Evolutionary conservation across 2,888 invertebrate genomes (phyloP).

Genomic region (Nomada ferruginata): DNA sequence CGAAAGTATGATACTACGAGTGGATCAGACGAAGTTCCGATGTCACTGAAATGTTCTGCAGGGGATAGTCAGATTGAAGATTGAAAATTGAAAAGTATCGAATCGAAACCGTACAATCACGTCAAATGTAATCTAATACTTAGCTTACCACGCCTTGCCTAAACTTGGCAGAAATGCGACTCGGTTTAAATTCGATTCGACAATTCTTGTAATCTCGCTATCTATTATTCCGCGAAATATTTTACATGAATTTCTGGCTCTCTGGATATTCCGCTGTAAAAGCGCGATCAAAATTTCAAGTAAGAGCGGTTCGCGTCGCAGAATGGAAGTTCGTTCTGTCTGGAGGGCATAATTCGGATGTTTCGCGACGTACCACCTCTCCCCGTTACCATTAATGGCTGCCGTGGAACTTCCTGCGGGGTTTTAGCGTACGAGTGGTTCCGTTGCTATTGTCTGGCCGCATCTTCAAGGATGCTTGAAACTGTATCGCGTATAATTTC

Average conservation of each 20-base stretch:
- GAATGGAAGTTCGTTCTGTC: constrained; percentile 51
- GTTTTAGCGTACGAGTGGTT: constrained; percentile 29
- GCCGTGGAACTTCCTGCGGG: constrained; percentile 34
- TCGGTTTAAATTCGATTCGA: too few relatives aligned
- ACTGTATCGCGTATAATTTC: constrained; percentile 42
- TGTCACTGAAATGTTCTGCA: too few relatives aligned
- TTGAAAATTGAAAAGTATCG: background rate
- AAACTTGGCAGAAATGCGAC: background rate
- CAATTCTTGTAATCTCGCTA: too few relatives aligned
- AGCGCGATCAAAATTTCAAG: background rate
- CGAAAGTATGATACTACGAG: too few relatives aligned
- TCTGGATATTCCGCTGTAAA: background rate
- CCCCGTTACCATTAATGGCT: constrained; percentile 42
- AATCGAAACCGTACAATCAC: background rate
- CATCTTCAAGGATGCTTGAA: constrained; percentile 24
- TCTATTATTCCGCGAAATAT: background rate
- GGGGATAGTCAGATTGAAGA: too few relatives aligned
- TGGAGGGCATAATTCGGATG: constrained; percentile 57
- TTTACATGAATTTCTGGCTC: too few relatives aligned
- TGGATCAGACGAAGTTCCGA: too few relatives aligned
- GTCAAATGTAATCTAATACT: background rate
- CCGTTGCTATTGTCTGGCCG: constrained; percentile 41
- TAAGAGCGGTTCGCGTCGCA: constrained; percentile 15
- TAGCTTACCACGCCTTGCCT: background rate
- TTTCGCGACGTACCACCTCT: constrained; percentile 41